Conservation (phyloP, 2,113 vertebrate species). For the Galbula dea region DNA sequence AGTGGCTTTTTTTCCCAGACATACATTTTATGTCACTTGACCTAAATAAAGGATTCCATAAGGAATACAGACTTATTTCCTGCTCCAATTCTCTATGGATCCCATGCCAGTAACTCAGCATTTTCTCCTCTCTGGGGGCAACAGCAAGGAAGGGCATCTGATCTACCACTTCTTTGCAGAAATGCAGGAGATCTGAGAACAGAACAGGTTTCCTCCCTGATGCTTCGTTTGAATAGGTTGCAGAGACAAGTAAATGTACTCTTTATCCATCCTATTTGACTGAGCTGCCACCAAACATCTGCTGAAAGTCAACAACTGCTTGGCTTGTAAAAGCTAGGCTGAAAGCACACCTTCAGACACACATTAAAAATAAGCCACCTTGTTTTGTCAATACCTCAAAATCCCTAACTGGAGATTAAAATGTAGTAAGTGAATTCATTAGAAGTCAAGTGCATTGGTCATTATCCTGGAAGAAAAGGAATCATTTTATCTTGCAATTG, state of each 20-base stretch:
- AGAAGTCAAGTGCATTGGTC: not conserved
- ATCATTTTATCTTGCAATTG: not conserved
- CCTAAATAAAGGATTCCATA: not conserved
- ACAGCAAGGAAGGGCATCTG: not conserved
- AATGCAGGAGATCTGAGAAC: not conserved
- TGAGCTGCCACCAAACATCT: not conserved
- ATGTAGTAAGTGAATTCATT: not conserved
- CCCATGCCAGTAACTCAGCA: rapidly evolving
- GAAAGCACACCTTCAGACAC: not conserved
- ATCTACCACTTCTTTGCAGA: not conserved
- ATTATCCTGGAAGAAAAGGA: not conserved
- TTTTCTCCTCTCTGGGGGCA: not conserved
- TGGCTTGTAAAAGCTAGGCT: not conserved
- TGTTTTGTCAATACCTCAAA: not conserved
- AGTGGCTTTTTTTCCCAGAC: rapidly evolving
- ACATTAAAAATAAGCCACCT: not conserved
- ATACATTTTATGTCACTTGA: not conserved
- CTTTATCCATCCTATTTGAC: not conserved
- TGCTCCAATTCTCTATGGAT: not conserved
- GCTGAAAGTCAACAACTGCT: not conserved
- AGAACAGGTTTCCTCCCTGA: rapidly evolving
- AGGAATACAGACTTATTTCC: not conserved
- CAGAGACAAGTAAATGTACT: not conserved
- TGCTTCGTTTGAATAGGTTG: not conserved
- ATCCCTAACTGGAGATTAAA: not conserved